These are phyloP conservation scores for Tetropium fuscum DNA, from an alignment of 2,888 invertebrate species.

Conservation along the genomic window DNA sequence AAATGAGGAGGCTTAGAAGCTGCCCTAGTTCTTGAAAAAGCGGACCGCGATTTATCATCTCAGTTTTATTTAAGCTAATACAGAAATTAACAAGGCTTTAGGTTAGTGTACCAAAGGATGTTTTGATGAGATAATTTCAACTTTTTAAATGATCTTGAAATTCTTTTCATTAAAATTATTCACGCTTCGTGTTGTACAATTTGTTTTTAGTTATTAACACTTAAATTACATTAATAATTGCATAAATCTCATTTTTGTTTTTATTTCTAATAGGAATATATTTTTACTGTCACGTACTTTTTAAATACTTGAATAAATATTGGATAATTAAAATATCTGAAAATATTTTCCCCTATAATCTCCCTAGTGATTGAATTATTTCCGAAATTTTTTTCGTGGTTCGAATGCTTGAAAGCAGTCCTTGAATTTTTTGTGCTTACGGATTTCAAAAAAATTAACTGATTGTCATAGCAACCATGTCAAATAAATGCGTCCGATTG, in stretches of 20 bases:
- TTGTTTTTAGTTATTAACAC: constrained; percentile 17
- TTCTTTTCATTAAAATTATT: constrained; percentile 20
- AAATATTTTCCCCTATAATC: too few species aligned
- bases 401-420: too few species aligned
- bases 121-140: constrained; percentile 13
- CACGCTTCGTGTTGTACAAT: constrained; percentile 20
- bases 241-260: too few species aligned
- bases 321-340: too few species aligned
- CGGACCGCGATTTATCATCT: constrained; percentile 8
- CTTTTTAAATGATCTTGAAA: constrained; percentile 23
- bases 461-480: too few species aligned
- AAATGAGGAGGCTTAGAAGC: constrained; percentile 4
- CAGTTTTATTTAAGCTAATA: constrained; percentile 12
- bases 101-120: constrained; percentile 3
- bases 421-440: too few species aligned
- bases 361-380: too few species aligned
- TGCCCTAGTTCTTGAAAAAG: not conserved
- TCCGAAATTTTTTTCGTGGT: too few species aligned
- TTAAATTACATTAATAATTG: constrained; percentile 8
- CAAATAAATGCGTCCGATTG: too few species aligned
- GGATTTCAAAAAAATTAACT: too few species aligned
- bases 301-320: too few species aligned
- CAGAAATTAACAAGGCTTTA: constrained; percentile 12
- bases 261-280: not conserved
- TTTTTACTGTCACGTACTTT: too few species aligned